A percentile compares a stretch with the other conserved stretches of the same genome.
phyloP scores from a whole-genome alignment of 2,888 invertebrate genomes.

The Timandra comae region DNA sequence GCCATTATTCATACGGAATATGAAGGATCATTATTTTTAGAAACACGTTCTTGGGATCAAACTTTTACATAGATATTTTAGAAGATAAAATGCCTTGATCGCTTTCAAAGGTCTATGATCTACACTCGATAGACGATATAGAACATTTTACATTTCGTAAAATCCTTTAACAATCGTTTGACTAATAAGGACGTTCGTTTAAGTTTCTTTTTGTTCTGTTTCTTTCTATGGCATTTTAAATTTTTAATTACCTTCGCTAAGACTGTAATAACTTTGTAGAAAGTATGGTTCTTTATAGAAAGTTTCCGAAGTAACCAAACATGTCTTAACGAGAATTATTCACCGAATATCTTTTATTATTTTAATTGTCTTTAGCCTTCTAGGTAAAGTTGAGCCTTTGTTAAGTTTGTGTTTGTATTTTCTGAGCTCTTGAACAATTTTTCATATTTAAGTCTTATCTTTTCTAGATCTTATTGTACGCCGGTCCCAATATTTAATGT shows the following conservation, averaged over 20 bases:
- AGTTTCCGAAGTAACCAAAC: constrained; percentile 35
- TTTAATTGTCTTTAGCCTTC: constrained; percentile 34
- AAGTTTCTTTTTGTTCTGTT: constrained; percentile 20
- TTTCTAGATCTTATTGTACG: no score
- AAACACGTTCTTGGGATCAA: constrained; percentile 65
- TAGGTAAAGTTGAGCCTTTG: constrained; percentile 43
- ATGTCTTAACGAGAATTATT: constrained; percentile 27
- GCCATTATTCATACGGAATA: constrained; percentile 28
- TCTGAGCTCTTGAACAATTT: constrained; percentile 43
- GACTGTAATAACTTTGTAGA: constrained; percentile 44
- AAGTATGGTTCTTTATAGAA: constrained; percentile 35
- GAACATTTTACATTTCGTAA: constrained; percentile 18
- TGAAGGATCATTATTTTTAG: constrained; percentile 36
- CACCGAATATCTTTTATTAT: constrained; percentile 30
- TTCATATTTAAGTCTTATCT: no score
- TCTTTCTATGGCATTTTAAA: constrained; percentile 41
- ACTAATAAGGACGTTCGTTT: constrained; percentile 22
- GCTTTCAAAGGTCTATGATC: constrained; percentile 16
- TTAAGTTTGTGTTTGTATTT: constrained; percentile 47
- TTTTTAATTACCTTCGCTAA: constrained; percentile 42
- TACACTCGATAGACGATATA: constrained; percentile 34
- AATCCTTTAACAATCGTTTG: constrained; percentile 8
- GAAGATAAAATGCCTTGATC: constrained; percentile 19
- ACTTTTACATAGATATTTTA: constrained; percentile 43
- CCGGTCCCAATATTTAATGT: no score